Evolutionary conservation across 2,797 vertebrate species (phyloP), one percentile per base, ranked within the genome.

Genomic region (Phrynocephalus guinanensis): DNA sequence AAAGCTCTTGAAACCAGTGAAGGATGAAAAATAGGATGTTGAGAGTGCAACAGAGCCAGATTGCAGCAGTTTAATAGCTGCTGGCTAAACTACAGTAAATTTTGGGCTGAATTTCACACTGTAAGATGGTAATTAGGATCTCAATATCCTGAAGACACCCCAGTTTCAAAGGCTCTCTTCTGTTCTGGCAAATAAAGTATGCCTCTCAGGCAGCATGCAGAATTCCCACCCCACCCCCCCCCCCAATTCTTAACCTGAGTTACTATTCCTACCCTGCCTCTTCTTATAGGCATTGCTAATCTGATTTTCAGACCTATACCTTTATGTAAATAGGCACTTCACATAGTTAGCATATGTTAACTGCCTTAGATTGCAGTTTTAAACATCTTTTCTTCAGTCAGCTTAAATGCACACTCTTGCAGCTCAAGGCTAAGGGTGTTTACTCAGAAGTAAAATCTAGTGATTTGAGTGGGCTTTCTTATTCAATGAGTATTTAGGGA

Each of bases 11-110:
- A 70, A 86, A 78, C 78, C 66, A 67, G 3, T 63, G 33, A 15
- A 50, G 48, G 66, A 28, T n/a, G 48, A 60, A 33, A 26, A 33
- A 52, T 38, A 56, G 22, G n/a, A 44, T 44, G 38, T 44, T 44
- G 5, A n/a, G 52, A 73, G 80, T 56, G 38, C 38, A 86, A 26
- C 26, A 13, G 71, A 60, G 33, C 44, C 68, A 78, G 63, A n/a
- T 87, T 13, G 33, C 28, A 78, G 10, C 48, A 70, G 24, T 87
- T 60, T 87, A 90, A 87, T 90, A 87, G 79, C 66, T 90, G 38
- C 66, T 79, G 48, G 66, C 68, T 72, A 13, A 87, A 72, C 67
- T 38, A n/a, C n/a, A n/a, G n/a, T n/a, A n/a, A 68, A 24, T 72
- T 63, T 72, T 33, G 56, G 66, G 24, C 73, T 87, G 82, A 67